Conservation (phyloP, 2,888 invertebrate species). For the Conus canariensis region DNA sequence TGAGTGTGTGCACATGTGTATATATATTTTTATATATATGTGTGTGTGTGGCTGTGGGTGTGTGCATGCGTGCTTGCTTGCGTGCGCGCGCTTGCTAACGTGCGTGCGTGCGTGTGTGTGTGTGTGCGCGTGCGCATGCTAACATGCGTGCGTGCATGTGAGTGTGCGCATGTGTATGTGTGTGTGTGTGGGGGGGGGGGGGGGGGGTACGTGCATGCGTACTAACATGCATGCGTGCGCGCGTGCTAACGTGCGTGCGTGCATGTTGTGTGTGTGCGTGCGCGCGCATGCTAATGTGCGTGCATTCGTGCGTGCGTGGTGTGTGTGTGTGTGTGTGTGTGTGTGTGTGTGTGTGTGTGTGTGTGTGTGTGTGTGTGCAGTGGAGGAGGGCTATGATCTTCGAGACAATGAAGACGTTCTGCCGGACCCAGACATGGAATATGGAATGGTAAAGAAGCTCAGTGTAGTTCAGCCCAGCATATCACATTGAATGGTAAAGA, state of each 20-base stretch:
- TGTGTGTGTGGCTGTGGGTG: no score
- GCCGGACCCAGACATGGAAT: slow-evolving; percentile 23
- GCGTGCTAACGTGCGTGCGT: not conserved
- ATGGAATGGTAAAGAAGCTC: slow-evolving; percentile 16
- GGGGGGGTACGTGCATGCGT: no score
- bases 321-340: slow-evolving; percentile 12
- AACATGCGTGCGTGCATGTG: not conserved
- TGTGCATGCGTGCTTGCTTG: no score
- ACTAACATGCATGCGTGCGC: not conserved
- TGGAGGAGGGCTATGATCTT: slow-evolving; percentile 34
- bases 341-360: no score
- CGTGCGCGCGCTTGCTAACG: no score
- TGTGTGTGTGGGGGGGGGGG: no score
- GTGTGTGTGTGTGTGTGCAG: slow-evolving; percentile 7
- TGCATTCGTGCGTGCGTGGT: slow-evolving; percentile 6
- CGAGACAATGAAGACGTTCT: slow-evolving; percentile 30
- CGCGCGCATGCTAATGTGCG: no score
- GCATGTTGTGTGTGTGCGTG: no score
- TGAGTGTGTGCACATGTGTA: no score
- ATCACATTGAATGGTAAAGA: no score
- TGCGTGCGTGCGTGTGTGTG: slow-evolving; percentile 27
- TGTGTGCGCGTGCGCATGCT: not conserved
- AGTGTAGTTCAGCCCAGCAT: no score
- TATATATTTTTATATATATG: no score
- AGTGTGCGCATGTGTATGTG: not conserved